phyloP scores from a whole-genome alignment of 2,113 vertebrate genomes.

The Panthera tigris region DNA sequence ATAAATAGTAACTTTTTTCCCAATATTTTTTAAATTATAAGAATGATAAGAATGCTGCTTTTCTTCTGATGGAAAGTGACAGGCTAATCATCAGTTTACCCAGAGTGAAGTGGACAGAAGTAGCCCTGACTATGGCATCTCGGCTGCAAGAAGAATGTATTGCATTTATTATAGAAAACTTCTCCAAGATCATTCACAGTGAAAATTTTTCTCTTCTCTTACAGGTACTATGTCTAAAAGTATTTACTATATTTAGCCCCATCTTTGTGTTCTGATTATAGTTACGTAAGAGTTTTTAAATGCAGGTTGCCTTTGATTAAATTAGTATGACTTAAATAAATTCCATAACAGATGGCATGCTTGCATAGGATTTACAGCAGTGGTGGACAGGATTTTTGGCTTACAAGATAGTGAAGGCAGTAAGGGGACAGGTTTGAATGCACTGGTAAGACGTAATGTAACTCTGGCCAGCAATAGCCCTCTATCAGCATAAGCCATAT shows the following conservation, averaged over 20 bases:
- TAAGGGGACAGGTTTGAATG: slow-evolving; percentile 36
- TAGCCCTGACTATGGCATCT: slow-evolving; percentile 87
- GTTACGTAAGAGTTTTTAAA: slow-evolving; percentile 59
- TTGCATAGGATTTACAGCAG: slow-evolving; percentile 57
- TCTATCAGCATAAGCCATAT: background rate
- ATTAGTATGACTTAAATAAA: slow-evolving; percentile 64
- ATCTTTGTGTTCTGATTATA: slow-evolving; percentile 53
- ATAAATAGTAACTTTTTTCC: slow-evolving; percentile 40
- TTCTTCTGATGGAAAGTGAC: slow-evolving; percentile 91
- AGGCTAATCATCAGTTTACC: slow-evolving; percentile 91
- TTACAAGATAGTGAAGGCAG: slow-evolving; percentile 33
- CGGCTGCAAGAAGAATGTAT: slow-evolving; percentile 91
- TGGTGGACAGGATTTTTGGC: slow-evolving; percentile 66
- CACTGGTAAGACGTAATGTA: slow-evolving; percentile 37
- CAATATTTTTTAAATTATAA: slow-evolving; percentile 80
- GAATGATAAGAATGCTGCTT: slow-evolving; percentile 90
- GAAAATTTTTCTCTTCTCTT: slow-evolving; percentile 89
- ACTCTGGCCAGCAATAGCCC: slow-evolving; percentile 35
- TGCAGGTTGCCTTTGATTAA: slow-evolving; percentile 66
- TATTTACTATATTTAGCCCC: background rate
- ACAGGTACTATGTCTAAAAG: slow-evolving; percentile 85
- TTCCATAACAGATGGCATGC: slow-evolving; percentile 69
- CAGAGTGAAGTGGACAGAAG: slow-evolving; percentile 94
- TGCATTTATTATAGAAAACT: slow-evolving; percentile 87
- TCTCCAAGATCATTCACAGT: slow-evolving; percentile 87